Conservation (phyloP, 2,888 invertebrate species). For the Drosophila mulleri region DNA sequence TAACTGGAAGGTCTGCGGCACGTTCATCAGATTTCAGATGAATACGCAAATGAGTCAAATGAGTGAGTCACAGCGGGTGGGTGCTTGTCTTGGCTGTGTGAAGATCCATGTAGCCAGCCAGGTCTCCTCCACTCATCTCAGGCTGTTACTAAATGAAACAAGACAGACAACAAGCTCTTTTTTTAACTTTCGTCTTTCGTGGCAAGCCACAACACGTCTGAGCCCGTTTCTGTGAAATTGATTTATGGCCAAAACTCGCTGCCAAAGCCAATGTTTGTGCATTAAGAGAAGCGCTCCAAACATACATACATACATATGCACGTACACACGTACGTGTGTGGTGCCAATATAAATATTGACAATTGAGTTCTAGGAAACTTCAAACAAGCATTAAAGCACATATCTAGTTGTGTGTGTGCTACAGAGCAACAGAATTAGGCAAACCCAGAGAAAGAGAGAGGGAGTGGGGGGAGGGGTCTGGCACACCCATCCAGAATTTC, state of each 20-base stretch:
- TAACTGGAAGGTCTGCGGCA: slow-evolving; percentile 34
- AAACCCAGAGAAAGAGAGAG: not conserved
- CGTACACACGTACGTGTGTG: slow-evolving; percentile 24
- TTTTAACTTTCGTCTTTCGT: slow-evolving; percentile 9
- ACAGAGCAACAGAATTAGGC: slow-evolving; percentile 2
- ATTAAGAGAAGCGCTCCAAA: slow-evolving; percentile 58
- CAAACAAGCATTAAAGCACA: not conserved
- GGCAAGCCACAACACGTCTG: slow-evolving; percentile 14
- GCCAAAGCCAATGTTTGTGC: slow-evolving; percentile 61
- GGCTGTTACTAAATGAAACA: not conserved
- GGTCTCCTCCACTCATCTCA: not conserved
- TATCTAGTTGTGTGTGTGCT: slow-evolving; percentile 40
- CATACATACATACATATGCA: not conserved
- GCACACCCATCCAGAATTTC: slow-evolving; percentile 55
- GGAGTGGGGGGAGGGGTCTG: slow-evolving; percentile 3
- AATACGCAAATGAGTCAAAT: slow-evolving; percentile 54
- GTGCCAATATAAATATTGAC: slow-evolving; percentile 70
- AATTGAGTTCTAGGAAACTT: slow-evolving; percentile 65
- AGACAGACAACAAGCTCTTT: slow-evolving; percentile 19
- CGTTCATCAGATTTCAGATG: slow-evolving; percentile 63
- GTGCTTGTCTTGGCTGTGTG: slow-evolving; percentile 35
- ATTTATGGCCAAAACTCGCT: slow-evolving; percentile 30
- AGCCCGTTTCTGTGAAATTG: slow-evolving; percentile 23
- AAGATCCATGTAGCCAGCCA: slow-evolving; percentile 41
- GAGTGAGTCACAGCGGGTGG: slow-evolving; percentile 45